Conservation (phyloP, 2,797 vertebrate genomes). For the Rachycentron canadum region DNA sequence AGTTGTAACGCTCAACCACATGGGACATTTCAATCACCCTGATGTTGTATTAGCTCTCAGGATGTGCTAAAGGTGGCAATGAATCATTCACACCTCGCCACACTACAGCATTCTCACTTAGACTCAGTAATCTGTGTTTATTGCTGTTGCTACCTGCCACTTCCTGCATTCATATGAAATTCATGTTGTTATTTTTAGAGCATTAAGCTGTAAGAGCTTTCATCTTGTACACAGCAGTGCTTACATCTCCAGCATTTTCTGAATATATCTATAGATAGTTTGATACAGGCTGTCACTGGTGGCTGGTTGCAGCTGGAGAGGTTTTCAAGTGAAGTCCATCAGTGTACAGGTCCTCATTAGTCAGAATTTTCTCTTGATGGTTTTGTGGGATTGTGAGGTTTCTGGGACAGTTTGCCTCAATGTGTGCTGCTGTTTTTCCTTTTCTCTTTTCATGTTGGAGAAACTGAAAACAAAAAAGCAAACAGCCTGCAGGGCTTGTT, state of each 20-base stretch:
- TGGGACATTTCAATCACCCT: not conserved
- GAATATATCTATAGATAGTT: not conserved
- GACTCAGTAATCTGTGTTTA: not conserved
- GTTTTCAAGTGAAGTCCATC: not conserved
- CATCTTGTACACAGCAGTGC: not conserved
- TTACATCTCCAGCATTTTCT: not conserved
- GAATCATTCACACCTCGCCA: not conserved
- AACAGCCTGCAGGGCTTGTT: too few relatives aligned
- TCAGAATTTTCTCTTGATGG: not conserved
- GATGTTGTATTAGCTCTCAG: not conserved
- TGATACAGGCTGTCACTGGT: not conserved
- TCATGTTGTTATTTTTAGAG: constrained; percentile 49
- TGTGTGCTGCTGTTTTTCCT: not conserved
- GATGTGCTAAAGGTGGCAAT: not conserved
- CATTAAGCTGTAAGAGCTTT: constrained; percentile 7
- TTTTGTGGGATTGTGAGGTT: not conserved
- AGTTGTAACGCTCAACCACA: not conserved
- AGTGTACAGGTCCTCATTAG: constrained; percentile 1
- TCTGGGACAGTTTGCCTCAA: not conserved
- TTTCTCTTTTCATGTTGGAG: not conserved
- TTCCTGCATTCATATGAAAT: constrained; percentile 34
- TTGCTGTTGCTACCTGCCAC: not conserved
- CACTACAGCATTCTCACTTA: not conserved
- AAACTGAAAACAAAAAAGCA: too few relatives aligned
- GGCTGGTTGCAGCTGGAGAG: not conserved